A percentile compares a stretch with the other conserved stretches of the same genome.
These are phyloP conservation scores for Epizoanthus stellaris DNA, from an alignment of 92 coral and sea anemone species.

Conservation along the genomic window DNA sequence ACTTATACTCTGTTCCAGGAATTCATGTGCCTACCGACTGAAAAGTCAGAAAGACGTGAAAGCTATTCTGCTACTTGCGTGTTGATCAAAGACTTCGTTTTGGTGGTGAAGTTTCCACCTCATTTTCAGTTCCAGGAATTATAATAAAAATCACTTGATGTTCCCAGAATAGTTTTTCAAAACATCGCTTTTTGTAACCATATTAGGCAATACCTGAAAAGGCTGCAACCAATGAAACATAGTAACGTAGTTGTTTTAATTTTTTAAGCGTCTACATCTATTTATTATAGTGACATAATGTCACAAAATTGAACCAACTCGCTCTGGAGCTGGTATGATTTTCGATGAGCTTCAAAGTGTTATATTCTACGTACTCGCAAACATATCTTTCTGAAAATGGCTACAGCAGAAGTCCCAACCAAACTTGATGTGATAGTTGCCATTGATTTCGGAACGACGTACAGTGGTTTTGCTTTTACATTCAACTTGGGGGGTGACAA, in stretches of 20 bases:
- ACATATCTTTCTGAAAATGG: background rate
- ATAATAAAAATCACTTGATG: background rate
- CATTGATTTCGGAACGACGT: conserved; percentile 81
- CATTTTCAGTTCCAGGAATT: conserved; percentile 3
- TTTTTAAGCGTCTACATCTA: no score
- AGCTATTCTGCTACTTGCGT: background rate
- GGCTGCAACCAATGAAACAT: background rate
- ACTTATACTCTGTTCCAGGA: background rate
- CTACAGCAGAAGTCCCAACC: background rate
- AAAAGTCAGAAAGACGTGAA: background rate
- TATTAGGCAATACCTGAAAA: background rate
- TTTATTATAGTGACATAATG: no score
- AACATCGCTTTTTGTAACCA: background rate
- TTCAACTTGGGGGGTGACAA: conserved; percentile 56
- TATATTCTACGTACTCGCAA: no score
- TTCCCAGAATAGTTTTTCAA: background rate
- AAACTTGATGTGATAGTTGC: conserved; percentile 60
- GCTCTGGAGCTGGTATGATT: no score
- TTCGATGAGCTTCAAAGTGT: no score
- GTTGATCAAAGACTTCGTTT: background rate
- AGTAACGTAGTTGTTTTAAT: no score
- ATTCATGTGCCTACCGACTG: background rate
- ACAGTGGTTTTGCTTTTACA: conserved; percentile 78
- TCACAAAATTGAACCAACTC: no score
- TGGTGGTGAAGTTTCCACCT: background rate